Base-by-base conservation (phyloP, 2,797 vertebrate species). In the Lagocephalus sceleratus region DNA sequence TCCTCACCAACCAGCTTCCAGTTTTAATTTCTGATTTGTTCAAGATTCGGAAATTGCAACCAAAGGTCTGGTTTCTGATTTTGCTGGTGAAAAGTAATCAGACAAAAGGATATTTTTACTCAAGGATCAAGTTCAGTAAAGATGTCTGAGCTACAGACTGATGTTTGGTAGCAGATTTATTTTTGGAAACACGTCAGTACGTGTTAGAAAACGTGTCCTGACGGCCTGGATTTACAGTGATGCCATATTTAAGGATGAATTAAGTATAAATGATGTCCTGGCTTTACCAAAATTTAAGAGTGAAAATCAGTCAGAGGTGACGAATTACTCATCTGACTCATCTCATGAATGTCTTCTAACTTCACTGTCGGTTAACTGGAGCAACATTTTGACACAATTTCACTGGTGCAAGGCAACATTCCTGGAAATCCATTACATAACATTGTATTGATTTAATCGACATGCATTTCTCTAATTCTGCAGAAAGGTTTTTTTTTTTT, bases 151-250 rank as follows among this genome's bases (percentile, higher is more conserved):
- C 54, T 29, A 39, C 21, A 45, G 35, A 66, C 26, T 51, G 20
- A 53, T 35, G 51, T 63, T 67, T 71, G 17, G 47, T n/a, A 69
- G 59, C 39, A 56, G 49, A 66, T 69, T 71, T 58, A 73, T 62
- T 72, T 73, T 73, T 73, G 61, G 57, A 59, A 73, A 60, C 50
- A 4, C 43, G 57, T 59, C n/a, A 4, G 60, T 67, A 59, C 60
- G 48, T 6, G 0, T 59, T 57, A 29, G 32, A 26, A 51, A 47
- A 57, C 68, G 47, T 59, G 39, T 63, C 45, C 51, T 40, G 21
- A 56, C 49, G 29, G 54, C 50, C 40, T 48, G 41, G 21, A 69
- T 68, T 76, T 63, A 53, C 19, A 61, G 40, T 14, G 32, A 35
- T 35, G 32, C 12, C 10, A 10, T 35, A 14, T 35, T 35, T 35